phyloP scores from a whole-genome alignment of 2,888 invertebrate genomes.

The Tribolium freemani region DNA sequence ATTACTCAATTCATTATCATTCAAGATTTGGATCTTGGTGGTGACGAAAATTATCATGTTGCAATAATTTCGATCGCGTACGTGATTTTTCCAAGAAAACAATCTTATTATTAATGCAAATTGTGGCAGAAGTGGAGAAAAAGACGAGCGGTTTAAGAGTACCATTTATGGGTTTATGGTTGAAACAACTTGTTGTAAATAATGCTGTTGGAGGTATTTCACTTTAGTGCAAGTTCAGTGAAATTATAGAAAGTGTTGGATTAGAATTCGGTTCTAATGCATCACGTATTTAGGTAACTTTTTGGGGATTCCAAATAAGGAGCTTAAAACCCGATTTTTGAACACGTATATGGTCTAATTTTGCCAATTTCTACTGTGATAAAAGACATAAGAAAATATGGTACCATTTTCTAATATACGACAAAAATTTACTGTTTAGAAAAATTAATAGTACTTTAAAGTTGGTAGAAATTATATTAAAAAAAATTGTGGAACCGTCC shows the following conservation, averaged over 20 bases:
- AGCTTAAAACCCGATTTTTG: not conserved
- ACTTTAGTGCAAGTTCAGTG: not conserved
- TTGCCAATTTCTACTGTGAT: not conserved
- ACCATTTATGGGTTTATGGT: constrained; percentile 9
- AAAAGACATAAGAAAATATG: too few relatives aligned
- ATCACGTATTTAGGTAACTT: constrained; percentile 2
- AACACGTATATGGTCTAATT: not conserved
- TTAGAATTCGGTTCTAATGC: not conserved
- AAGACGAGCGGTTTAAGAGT: not conserved
- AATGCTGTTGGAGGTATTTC: not conserved
- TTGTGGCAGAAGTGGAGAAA: not conserved
- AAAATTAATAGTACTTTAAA: too few relatives aligned
- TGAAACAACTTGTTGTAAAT: not conserved
- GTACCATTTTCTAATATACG: too few relatives aligned
- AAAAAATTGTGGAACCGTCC: too few relatives aligned
- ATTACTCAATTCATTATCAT: constrained; percentile 17
- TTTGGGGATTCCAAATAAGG: not conserved
- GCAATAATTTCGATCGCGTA: constrained; percentile 3
- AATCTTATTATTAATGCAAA: constrained; percentile 6
- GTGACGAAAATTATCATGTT: not conserved
- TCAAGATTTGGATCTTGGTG: constrained; percentile 3
- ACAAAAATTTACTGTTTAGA: too few relatives aligned
- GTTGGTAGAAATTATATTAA: too few relatives aligned
- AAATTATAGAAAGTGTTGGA: not conserved
- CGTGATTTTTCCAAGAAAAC: constrained; percentile 6